These are phyloP conservation scores for Euzetes globulus DNA, from an alignment of 2,888 invertebrate genomes.

Conservation along the genomic window DNA sequence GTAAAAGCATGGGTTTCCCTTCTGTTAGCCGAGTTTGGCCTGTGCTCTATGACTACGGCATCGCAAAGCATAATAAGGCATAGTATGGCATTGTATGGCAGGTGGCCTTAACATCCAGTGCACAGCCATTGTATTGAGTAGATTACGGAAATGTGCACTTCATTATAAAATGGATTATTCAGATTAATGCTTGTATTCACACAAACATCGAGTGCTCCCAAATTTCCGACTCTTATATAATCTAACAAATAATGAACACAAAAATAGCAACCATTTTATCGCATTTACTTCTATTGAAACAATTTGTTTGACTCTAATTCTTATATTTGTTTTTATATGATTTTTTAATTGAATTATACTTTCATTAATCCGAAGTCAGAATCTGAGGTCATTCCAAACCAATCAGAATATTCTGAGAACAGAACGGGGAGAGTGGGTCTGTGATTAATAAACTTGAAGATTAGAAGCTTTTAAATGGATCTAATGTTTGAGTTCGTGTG, in stretches of 20 bases:
- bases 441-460: slow-evolving; percentile 1
- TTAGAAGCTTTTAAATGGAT: not conserved
- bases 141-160: slow-evolving; percentile 26
- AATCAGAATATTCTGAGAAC: too few species aligned
- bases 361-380: too few species aligned
- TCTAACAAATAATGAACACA: not conserved
- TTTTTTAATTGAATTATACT: too few species aligned
- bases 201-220: not conserved
- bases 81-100: slow-evolving; percentile 1
- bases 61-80: not conserved
- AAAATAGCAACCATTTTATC: not conserved
- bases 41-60: slow-evolving; percentile 13
- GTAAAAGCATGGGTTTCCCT: not conserved
- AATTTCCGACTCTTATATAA: not conserved
- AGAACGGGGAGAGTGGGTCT: too few species aligned
- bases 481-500: not conserved
- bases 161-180: slow-evolving; percentile 26
- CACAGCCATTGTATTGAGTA: slow-evolving; percentile 5
- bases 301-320: not conserved
- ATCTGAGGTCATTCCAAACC: too few species aligned
- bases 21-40: not conserved
- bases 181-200: slow-evolving; percentile 14
- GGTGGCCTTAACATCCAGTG: not conserved
- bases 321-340: not conserved
- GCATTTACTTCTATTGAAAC: not conserved